A percentile compares a stretch with the other conserved stretches of the same genome.
These are phyloP conservation scores for Tipula lateralis DNA, from an alignment of 2,888 invertebrate genomes.

Conservation along the genomic window DNA sequence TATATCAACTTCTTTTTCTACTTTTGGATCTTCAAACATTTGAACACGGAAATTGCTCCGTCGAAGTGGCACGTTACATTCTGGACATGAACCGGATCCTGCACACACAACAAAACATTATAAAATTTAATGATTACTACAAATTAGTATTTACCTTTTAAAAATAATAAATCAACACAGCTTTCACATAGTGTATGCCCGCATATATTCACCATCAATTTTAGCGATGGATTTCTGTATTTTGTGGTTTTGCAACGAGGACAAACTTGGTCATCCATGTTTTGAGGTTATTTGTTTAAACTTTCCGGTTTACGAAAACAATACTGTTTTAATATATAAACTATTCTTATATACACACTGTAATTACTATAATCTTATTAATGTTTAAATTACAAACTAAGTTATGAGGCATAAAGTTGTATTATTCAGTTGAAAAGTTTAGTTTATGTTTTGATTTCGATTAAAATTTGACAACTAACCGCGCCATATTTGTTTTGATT, in stretches of 20 bases:
- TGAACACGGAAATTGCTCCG: constrained; percentile 90
- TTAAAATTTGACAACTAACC: neutral
- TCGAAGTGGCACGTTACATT: constrained; percentile 82
- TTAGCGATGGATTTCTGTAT: constrained; percentile 92
- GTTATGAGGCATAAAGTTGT: neutral
- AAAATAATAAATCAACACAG: constrained; percentile 92
- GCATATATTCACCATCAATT: constrained; percentile 97
- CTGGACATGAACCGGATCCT: constrained; percentile 92
- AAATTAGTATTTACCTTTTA: constrained; percentile 65
- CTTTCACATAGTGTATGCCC: constrained; percentile 97
- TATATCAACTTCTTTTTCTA: constrained; percentile 97
- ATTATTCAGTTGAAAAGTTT: neutral
- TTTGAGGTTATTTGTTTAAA: constrained; percentile 31
- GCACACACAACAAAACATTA: constrained; percentile 35
- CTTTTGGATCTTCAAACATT: constrained; percentile 90
- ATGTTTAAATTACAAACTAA: neutral
- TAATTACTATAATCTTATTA: neutral
- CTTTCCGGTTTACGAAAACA: neutral
- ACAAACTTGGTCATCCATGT: constrained; percentile 79
- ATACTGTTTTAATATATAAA: neutral
- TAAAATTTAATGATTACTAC: neutral
- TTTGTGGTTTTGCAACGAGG: constrained; percentile 96
- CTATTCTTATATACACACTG: neutral
- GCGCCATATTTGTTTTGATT: neutral
- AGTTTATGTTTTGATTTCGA: neutral